Evolutionary conservation across 2,797 vertebrate species (phyloP).

Genomic region (Microctenopoma stevenorrisi): DNA sequence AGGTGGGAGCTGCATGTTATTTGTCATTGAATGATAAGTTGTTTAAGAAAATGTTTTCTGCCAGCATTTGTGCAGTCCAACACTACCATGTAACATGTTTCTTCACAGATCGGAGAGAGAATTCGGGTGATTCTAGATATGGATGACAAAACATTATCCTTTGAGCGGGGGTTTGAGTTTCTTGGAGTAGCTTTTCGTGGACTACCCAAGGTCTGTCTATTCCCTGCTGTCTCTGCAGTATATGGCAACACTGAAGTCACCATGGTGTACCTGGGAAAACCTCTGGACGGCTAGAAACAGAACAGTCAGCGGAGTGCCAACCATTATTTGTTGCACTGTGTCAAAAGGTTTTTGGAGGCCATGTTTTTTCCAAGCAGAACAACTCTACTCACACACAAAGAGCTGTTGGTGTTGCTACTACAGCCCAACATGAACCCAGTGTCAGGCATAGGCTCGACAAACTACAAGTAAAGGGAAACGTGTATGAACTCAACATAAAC

Average conservation of each 20-base stretch:
- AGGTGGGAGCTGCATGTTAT: conserved; percentile 81
- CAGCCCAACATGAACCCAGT: conserved; percentile 26
- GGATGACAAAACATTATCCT: conserved; percentile 99
- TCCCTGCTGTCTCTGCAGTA: conserved; percentile 97
- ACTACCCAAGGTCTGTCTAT: conserved; percentile 95
- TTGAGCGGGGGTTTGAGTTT: conserved; percentile 98
- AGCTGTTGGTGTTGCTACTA: conserved; percentile 41
- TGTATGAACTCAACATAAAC: conserved; percentile 22
- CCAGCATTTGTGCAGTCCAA: background rate
- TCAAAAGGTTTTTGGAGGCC: conserved; percentile 26
- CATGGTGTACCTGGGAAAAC: conserved; percentile 98
- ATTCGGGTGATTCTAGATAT: conserved; percentile 99
- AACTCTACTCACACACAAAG: conserved; percentile 41
- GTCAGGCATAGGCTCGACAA: conserved; percentile 8
- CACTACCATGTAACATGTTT: conserved; percentile 8
- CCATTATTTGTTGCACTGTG: conserved; percentile 21
- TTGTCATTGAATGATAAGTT: background rate
- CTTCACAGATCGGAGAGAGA: conserved; percentile 95
- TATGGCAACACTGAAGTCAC: conserved; percentile 99
- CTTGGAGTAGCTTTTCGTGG: conserved; percentile 97
- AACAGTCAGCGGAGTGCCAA: conserved; percentile 20
- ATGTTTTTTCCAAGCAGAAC: conserved; percentile 46
- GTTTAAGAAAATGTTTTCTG: background rate
- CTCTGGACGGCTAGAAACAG: conserved; percentile 90
- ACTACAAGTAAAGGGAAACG: conserved; percentile 11